Evolutionary conservation across 1,140 invertebrate species (phyloP).

Genomic region (Hylaeus anthracinus): DNA sequence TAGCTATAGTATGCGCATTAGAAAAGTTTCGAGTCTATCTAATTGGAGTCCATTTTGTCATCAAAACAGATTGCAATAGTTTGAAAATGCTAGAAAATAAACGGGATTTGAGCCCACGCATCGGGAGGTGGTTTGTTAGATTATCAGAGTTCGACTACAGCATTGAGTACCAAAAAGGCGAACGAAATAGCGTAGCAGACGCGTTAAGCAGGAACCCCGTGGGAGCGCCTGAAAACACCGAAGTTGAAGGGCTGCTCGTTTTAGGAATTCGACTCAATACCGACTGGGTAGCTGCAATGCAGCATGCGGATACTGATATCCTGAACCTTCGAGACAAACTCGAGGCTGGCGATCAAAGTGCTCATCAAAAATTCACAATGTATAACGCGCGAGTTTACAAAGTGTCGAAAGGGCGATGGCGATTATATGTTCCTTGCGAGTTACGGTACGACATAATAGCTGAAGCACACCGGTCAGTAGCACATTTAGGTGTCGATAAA

Average conservation of each 20-base stretch:
- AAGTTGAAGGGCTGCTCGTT: constrained; percentile 13
- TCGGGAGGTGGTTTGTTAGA: constrained; percentile 55
- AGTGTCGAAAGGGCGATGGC: constrained; percentile 20
- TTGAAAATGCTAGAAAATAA: constrained; percentile 58
- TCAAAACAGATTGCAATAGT: constrained; percentile 60
- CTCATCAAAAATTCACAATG: constrained; percentile 33
- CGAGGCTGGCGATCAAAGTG: constrained; percentile 3
- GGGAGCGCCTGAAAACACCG: constrained; percentile 18
- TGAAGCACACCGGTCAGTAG: not conserved
- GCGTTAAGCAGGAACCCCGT: constrained; percentile 54
- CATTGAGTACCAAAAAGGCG: constrained; percentile 6
- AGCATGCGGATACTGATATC: constrained; percentile 51
- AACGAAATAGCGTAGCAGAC: constrained; percentile 45
- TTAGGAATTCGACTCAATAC: constrained; percentile 44
- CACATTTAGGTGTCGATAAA: constrained; percentile 38
- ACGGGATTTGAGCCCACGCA: constrained; percentile 55
- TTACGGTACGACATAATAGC: not conserved
- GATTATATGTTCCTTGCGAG: constrained; percentile 28
- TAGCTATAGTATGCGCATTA: not conserved
- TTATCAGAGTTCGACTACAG: constrained; percentile 12
- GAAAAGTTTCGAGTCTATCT: constrained; percentile 25
- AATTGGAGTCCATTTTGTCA: constrained; percentile 55
- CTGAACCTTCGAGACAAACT: constrained; percentile 34
- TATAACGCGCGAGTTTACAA: constrained; percentile 35
- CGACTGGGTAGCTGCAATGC: constrained; percentile 63